phyloP scores from a whole-genome alignment of 2,113 vertebrate genomes.

The Amazona vittata region DNA sequence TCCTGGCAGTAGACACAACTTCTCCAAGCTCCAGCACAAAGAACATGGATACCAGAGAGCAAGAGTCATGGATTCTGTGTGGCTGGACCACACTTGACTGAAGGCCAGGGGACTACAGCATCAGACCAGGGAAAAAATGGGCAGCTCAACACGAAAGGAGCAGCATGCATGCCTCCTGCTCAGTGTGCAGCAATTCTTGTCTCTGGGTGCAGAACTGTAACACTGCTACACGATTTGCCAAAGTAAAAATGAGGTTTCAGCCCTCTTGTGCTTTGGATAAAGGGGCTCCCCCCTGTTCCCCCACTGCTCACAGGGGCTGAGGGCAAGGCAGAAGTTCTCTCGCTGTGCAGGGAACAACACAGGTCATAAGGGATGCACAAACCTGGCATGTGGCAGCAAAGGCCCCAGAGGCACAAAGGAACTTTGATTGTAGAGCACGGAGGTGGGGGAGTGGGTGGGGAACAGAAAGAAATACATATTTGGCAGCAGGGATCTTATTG shows the following conservation, averaged over 20 bases:
- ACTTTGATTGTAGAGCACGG: background rate
- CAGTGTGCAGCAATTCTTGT: background rate
- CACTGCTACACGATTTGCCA: rapidly evolving
- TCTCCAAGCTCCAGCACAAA: background rate
- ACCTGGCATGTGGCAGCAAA: background rate
- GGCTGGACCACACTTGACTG: background rate
- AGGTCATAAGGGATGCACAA: background rate
- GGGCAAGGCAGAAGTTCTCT: background rate
- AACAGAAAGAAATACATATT: background rate
- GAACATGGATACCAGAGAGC: background rate
- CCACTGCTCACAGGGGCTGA: background rate
- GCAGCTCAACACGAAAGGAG: background rate
- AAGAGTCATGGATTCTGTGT: background rate
- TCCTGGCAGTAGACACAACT: background rate
- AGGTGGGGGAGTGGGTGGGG: background rate
- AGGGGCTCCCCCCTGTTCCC: rapidly evolving
- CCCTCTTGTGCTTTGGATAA: background rate
- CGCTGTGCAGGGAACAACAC: rapidly evolving
- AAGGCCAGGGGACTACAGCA: background rate
- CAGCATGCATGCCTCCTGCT: rapidly evolving
- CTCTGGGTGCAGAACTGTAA: background rate
- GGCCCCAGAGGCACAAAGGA: background rate
- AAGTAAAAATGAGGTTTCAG: background rate
- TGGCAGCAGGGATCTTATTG: conserved; percentile 14
- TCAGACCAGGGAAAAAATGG: background rate